These are phyloP conservation scores for Actinostola sp. DNA, from an alignment of 92 coral and sea anemone species.

Conservation along the genomic window DNA sequence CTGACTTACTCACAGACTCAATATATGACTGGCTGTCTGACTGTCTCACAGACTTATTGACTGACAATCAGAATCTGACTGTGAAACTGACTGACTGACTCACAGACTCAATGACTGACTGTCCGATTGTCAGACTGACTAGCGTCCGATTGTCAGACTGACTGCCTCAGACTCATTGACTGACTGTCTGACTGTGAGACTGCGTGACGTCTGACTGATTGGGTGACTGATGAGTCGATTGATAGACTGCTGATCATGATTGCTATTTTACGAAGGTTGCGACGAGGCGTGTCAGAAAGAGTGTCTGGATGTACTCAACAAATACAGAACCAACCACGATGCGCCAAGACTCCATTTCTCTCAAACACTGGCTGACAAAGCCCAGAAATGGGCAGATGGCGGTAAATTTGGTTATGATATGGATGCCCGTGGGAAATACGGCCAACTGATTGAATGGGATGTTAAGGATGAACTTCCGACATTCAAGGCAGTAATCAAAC, in stretches of 20 bases:
- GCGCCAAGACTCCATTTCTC: slow-evolving; percentile 73
- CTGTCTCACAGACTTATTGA: no score
- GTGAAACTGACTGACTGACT: no score
- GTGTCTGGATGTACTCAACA: slow-evolving; percentile 77
- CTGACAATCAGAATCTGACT: no score
- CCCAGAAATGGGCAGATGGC: slow-evolving; percentile 86
- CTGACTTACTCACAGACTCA: no score
- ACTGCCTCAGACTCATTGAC: no score
- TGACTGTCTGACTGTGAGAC: no score
- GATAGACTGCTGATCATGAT: neutral
- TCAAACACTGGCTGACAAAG: slow-evolving; percentile 68
- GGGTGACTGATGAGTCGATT: no score
- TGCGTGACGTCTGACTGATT: neutral
- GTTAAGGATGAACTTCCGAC: slow-evolving; percentile 71
- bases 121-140: no score
- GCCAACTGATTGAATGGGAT: slow-evolving; percentile 92
- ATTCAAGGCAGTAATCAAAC: slow-evolving; percentile 75
- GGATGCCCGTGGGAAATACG: slow-evolving; percentile 78
- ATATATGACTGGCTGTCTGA: no score
- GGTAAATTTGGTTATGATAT: slow-evolving; percentile 87
- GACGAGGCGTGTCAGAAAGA: slow-evolving; percentile 66
- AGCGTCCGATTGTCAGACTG: no score
- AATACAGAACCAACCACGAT: slow-evolving; percentile 71
- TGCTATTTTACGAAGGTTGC: slow-evolving; percentile 48
- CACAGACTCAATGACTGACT: no score